Conservation (phyloP, 1,140 invertebrate species). For the Nebria ingens region DNA sequence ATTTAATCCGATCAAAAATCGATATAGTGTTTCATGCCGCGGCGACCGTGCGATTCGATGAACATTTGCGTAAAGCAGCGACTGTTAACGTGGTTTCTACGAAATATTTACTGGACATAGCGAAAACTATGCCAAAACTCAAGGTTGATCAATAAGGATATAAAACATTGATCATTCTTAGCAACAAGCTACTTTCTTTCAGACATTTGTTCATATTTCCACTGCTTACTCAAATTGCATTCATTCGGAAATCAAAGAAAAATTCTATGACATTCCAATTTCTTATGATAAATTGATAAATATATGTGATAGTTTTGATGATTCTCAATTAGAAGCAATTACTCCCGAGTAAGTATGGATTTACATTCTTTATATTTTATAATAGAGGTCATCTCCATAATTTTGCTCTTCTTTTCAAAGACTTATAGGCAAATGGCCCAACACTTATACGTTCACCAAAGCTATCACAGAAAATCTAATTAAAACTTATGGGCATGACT, state of each 20-base stretch:
- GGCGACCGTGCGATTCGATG: background rate
- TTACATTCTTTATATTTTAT: background rate
- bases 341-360: background rate
- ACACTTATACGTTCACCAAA: conserved; percentile 80
- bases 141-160: background rate
- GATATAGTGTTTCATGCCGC: background rate
- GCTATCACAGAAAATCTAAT: conserved; percentile 66
- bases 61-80: background rate
- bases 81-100: background rate
- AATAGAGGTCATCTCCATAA: background rate
- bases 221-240: conserved; percentile 66
- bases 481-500: conserved; percentile 45
- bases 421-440: conserved; percentile 62
- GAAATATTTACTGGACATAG: background rate
- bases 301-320: background rate
- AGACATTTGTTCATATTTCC: conserved; percentile 46
- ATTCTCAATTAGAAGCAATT: background rate
- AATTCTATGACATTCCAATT: conserved; percentile 61
- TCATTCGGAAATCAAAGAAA: conserved; percentile 49
- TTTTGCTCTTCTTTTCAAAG: conserved; percentile 31
- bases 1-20: conserved; percentile 50
- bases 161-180: background rate
- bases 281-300: conserved; percentile 30
- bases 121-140: background rate
- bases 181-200: background rate